Evolutionary conservation across 2,888 invertebrate species (phyloP).

Genomic region (Drosophila putrida): DNA sequence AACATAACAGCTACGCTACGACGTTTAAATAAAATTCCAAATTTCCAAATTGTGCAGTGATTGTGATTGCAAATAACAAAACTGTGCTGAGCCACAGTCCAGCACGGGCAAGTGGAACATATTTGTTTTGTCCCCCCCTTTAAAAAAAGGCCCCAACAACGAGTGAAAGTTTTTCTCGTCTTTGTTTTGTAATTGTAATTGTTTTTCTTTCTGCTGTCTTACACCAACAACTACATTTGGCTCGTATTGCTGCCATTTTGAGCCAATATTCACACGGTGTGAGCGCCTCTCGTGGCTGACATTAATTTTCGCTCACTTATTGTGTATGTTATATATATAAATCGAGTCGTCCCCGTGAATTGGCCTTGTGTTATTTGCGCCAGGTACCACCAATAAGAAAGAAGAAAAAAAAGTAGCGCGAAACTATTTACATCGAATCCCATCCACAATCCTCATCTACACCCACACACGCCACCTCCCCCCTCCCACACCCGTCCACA

Average conservation of each 20-base stretch:
- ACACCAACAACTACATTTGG: slow-evolving; percentile 33
- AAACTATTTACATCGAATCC: slow-evolving; percentile 60
- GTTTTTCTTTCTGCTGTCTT: slow-evolving; percentile 46
- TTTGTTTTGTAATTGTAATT: slow-evolving; percentile 75
- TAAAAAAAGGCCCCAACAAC: slow-evolving; percentile 46
- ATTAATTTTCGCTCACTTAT: slow-evolving; percentile 57
- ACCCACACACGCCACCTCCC: neutral
- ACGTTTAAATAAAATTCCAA: slow-evolving; percentile 68
- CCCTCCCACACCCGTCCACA: slow-evolving; percentile 33
- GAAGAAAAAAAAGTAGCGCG: slow-evolving; percentile 64
- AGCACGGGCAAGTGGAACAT: slow-evolving; percentile 55
- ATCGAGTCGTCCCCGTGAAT: slow-evolving; percentile 61
- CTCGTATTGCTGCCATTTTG: slow-evolving; percentile 49
- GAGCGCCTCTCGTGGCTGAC: slow-evolving; percentile 49
- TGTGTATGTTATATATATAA: slow-evolving; percentile 36
- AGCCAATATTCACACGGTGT: slow-evolving; percentile 51
- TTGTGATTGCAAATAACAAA: slow-evolving; percentile 47
- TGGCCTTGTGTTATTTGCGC: slow-evolving; percentile 74
- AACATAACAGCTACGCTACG: slow-evolving; percentile 60
- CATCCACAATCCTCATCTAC: slow-evolving; percentile 7
- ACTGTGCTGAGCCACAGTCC: slow-evolving; percentile 48
- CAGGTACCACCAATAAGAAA: slow-evolving; percentile 71
- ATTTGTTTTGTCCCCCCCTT: slow-evolving; percentile 29
- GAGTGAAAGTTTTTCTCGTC: slow-evolving; percentile 76
- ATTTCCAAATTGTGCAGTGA: slow-evolving; percentile 56